These are phyloP conservation scores for Galeopterus variegatus DNA, from an alignment of 2,113 vertebrate species.

Conservation along the genomic window DNA sequence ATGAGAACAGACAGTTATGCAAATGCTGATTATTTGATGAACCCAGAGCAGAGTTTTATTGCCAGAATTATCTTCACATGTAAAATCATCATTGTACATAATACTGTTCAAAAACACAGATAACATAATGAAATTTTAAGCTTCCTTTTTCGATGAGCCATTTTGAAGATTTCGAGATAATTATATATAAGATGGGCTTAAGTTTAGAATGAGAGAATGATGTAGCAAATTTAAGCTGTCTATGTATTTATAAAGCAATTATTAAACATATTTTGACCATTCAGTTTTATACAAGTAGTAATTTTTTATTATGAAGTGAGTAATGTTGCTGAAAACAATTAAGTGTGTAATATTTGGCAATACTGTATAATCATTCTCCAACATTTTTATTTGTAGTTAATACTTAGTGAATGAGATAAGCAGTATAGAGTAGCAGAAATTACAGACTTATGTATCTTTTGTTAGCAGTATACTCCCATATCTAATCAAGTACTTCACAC, in stretches of 20 bases:
- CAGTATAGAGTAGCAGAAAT: background rate
- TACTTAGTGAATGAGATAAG: background rate
- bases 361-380: background rate
- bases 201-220: background rate
- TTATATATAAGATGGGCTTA: background rate
- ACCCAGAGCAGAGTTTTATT: background rate
- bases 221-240: background rate
- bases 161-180: background rate
- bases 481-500: background rate
- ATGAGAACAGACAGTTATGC: background rate
- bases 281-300: background rate
- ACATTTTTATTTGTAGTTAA: background rate
- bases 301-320: constrained; percentile 37
- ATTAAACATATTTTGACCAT: background rate
- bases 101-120: background rate
- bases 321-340: background rate
- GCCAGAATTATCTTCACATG: background rate
- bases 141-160: background rate
- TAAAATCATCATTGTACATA: background rate
- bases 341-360: background rate
- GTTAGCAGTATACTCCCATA: background rate
- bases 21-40: background rate
- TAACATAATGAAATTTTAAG: background rate
- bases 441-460: background rate
- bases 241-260: background rate